A percentile compares a stretch with the other conserved stretches of the same genome.
These are phyloP conservation scores for Hafferia zeledoni DNA, from an alignment of 2,797 vertebrate species.

Conservation along the genomic window DNA sequence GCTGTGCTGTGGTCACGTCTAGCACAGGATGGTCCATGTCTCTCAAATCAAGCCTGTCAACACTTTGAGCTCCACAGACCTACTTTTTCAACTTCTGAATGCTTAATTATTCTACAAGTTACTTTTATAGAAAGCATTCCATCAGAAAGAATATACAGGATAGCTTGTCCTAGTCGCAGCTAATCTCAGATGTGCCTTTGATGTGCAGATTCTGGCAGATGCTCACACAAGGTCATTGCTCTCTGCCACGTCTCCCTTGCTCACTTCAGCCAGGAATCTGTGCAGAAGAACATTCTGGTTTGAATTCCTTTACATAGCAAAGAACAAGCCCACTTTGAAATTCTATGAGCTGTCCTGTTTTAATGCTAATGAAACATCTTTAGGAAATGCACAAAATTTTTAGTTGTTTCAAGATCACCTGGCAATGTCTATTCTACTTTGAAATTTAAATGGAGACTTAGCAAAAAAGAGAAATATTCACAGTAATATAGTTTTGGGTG, in stretches of 20 bases:
- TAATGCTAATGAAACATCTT: background rate
- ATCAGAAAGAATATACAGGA: background rate
- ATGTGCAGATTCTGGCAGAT: background rate
- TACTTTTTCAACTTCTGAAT: background rate
- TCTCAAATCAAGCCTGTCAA: background rate
- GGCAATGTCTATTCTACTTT: background rate
- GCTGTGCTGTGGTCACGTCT: background rate
- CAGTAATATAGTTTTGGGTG: background rate
- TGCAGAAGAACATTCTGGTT: background rate
- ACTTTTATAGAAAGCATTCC: background rate
- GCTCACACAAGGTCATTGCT: background rate
- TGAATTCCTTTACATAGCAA: background rate
- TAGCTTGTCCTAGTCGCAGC: background rate
- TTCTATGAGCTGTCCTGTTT: background rate
- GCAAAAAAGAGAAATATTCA: background rate
- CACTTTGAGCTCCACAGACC: background rate
- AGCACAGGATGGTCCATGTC: accelerated
- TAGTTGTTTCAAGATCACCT: background rate
- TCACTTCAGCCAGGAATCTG: background rate
- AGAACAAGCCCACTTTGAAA: background rate
- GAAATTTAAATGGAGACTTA: background rate
- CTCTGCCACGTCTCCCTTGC: background rate
- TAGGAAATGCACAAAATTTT: background rate
- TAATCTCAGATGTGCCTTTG: background rate
- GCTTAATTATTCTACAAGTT: background rate